Evolutionary conservation across 2,888 invertebrate genomes (phyloP).

Genomic region (Opisthograptis luteolata): DNA sequence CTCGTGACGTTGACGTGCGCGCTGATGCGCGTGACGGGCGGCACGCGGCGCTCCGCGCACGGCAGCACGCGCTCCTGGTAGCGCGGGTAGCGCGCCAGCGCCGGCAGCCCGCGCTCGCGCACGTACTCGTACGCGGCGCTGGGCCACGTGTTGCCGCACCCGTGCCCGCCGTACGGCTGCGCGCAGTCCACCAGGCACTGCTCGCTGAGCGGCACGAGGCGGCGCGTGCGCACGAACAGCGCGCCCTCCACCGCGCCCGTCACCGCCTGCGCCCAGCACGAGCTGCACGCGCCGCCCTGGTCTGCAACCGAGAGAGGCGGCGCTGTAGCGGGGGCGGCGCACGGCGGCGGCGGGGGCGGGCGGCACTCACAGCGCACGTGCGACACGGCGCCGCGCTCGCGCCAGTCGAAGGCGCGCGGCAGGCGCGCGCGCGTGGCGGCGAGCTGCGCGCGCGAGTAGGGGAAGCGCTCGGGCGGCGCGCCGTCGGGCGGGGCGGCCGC

Average conservation of each 20-base stretch:
- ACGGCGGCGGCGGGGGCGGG: neutral
- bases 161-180: conserved; percentile 56
- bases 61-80: conserved; percentile 56
- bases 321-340: neutral
- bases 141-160: conserved; percentile 71
- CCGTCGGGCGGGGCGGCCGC: conserved; percentile 1
- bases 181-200: conserved; percentile 75
- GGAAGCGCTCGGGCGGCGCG: conserved; percentile 51
- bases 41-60: conserved; percentile 53
- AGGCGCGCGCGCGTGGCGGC: conserved; percentile 45
- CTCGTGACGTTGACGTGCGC: conserved; percentile 68
- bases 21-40: conserved; percentile 66
- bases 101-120: conserved; percentile 57
- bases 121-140: conserved; percentile 66
- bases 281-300: conserved; percentile 59
- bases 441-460: conserved; percentile 50
- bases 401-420: conserved; percentile 69
- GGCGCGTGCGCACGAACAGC: conserved; percentile 60
- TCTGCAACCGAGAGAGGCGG: conserved; percentile 41
- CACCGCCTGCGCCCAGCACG: conserved; percentile 78
- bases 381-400: conserved; percentile 65
- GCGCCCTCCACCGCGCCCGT: conserved; percentile 75
- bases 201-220: conserved; percentile 65
- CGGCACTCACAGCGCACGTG: conserved; percentile 61
- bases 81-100: conserved; percentile 56